Percentiles rank a stretch among this genome's conserved stretches.
These are phyloP conservation scores for Hydrochoerus hydrochaeris DNA, from an alignment of 2,113 vertebrate species.

Conservation along the genomic window DNA sequence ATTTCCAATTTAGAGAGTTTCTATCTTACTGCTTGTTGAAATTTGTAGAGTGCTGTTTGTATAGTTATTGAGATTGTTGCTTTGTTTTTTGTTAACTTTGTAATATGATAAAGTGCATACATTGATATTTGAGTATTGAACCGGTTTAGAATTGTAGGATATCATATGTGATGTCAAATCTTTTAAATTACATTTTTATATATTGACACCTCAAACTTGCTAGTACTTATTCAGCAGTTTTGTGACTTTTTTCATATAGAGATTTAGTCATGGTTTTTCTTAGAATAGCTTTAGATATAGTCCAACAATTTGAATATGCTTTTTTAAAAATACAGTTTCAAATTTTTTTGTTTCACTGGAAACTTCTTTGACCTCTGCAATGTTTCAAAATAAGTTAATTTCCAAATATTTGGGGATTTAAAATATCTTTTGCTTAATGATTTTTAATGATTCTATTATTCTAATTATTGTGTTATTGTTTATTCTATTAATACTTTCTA, in stretches of 20 bases:
- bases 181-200: constrained; percentile 44
- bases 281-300: neutral
- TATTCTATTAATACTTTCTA: neutral
- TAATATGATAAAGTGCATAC: neutral
- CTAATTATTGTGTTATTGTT: neutral
- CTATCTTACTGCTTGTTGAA: neutral
- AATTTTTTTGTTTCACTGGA: constrained; percentile 15
- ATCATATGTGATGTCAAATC: neutral
- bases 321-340: neutral
- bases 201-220: neutral
- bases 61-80: neutral
- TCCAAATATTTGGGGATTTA: constrained; percentile 6
- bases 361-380: neutral
- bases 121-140: constrained; percentile 15
- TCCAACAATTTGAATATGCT: neutral
- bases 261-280: neutral
- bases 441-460: neutral
- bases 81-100: constrained; percentile 12
- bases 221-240: neutral
- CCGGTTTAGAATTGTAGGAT: neutral
- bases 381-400: constrained; percentile 15
- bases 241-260: neutral
- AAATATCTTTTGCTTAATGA: constrained; percentile 6
- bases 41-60: neutral
- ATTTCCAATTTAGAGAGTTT: neutral